Evolutionary conservation across 2,113 vertebrate species (phyloP), one percentile per base, ranked within the genome.

Genomic region (Oenanthe oenanthe): DNA sequence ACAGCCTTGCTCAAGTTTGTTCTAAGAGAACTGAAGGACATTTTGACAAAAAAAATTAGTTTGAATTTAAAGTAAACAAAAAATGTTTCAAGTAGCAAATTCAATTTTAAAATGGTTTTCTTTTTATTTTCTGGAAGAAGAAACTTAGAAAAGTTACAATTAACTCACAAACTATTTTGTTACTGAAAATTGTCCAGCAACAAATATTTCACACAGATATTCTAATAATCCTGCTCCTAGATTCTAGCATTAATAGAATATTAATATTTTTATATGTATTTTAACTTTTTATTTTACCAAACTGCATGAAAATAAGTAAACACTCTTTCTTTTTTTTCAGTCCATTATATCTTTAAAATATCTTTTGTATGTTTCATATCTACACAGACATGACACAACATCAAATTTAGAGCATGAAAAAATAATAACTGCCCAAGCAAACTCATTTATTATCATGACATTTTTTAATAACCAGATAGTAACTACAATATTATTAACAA

Each of bases 81-180:
- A 81, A 73, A 38, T 18, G 0, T 50, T 89, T 76, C 13, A 42
- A 51, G 28, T 20, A 54, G 1, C 2, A 80, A 76, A 80, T 73
- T 32, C 0, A 53, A 32, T 71, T 48, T 40, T 8, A 62, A 82
- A 26, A 7, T 1, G 17, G 1, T 0, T 1, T 2, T 8, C 1
- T 21, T 47, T 36, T 34, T 45, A 34, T 54, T 66, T 62, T 13
- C 26, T 45, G 32, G n/a, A 45, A 81, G 32, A 28, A 80, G 4
- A 2, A 81, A 53, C 6, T 38, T 63, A 5, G 11, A 54, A 88
- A 78, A 56, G 12, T 14, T 56, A 32, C 14, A 74, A 17, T 62
- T 45, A 84, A 53, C 4, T 50, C 58, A 47, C 1, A 75, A 71
- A 85, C 48, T 34, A 38, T 38, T 75, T 76, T 72, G 3, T 8